phyloP scores from a whole-genome alignment of 2,797 vertebrate species.

The Rhinichthys osculus region DNA sequence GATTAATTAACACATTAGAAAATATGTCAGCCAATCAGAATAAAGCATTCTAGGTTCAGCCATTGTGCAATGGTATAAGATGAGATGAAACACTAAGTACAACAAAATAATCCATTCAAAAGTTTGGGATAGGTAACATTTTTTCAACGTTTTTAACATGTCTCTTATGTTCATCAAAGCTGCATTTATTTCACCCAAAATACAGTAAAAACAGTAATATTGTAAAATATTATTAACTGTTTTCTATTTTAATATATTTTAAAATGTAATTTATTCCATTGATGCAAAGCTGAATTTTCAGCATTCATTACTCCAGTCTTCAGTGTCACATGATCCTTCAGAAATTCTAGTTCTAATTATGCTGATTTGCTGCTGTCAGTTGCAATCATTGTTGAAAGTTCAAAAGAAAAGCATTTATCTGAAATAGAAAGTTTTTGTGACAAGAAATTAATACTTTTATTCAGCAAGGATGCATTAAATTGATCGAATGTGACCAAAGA shows the following conservation, averaged over 20 bases:
- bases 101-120: not conserved
- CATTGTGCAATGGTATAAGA: not conserved
- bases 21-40: not conserved
- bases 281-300: not conserved
- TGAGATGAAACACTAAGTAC: not conserved
- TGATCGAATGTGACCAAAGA: too few species aligned
- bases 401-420: too few species aligned
- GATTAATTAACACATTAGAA: not conserved
- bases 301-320: not conserved
- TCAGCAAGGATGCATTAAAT: too few species aligned
- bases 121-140: too few species aligned
- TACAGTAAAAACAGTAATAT: not conserved
- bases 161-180: not conserved
- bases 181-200: not conserved
- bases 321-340: not conserved
- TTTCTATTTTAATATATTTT: not conserved
- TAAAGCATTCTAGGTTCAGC: not conserved
- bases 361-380: too few species aligned
- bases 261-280: too few species aligned
- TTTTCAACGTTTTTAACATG: too few species aligned
- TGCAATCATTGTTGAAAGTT: too few species aligned
- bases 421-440: too few species aligned
- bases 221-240: not conserved
- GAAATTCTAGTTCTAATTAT: too few species aligned
- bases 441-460: too few species aligned